phyloP scores from a whole-genome alignment of 2,888 invertebrate species.

The Ganaspis brasiliensis region DNA sequence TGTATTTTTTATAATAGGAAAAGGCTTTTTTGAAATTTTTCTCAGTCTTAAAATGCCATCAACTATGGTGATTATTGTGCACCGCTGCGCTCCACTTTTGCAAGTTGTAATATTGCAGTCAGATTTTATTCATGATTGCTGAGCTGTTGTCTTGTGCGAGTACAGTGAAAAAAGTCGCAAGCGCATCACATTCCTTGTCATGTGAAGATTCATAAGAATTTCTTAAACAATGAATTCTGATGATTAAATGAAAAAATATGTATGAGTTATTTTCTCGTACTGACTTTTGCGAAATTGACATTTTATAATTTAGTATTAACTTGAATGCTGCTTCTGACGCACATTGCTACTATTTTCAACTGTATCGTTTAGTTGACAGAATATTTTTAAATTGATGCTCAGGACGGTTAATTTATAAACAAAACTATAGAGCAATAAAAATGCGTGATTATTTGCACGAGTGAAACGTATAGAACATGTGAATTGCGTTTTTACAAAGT shows the following conservation, averaged over 20 bases:
- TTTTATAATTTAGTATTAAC: too few species aligned
- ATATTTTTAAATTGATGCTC: background rate
- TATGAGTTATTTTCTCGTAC: background rate
- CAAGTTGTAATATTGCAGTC: slow-evolving; percentile 16
- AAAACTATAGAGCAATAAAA: slow-evolving; percentile 1
- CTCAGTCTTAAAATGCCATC: slow-evolving; percentile 15
- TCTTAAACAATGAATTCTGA: background rate
- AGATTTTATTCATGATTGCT: slow-evolving; percentile 26
- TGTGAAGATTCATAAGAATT: background rate
- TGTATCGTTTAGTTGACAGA: too few species aligned
- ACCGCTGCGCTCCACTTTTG: slow-evolving; percentile 3
- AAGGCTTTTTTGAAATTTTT: background rate
- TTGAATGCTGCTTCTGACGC: background rate
- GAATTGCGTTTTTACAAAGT: slow-evolving; percentile 27
- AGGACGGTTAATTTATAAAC: background rate
- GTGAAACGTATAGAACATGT: slow-evolving; percentile 38
- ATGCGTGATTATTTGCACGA: slow-evolving; percentile 43
- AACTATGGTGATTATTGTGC: slow-evolving; percentile 2
- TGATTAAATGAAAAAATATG: background rate
- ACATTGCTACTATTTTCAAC: background rate
- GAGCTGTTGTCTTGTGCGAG: slow-evolving; percentile 4
- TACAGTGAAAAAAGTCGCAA: slow-evolving; percentile 20
- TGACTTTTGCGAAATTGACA: too few species aligned
- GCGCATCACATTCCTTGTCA: slow-evolving; percentile 32
- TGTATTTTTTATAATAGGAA: background rate